Base-by-base conservation (phyloP, 2,797 vertebrate species). In the Rachycentron canadum region DNA sequence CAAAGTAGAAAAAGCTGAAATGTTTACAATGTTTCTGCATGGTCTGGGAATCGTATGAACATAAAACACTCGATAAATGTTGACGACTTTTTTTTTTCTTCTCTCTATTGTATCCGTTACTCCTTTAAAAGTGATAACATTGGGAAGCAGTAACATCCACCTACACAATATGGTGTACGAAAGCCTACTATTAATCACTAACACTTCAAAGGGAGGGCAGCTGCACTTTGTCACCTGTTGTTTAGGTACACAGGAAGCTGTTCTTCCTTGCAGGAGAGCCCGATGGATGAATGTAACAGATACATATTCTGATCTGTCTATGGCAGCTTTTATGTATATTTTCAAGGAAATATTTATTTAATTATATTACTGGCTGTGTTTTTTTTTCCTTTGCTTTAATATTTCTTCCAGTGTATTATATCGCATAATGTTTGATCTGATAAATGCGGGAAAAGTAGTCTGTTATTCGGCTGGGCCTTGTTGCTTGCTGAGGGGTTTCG, bases 211-310 rank as follows among this genome's bases (percentile, higher is more conserved):
- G 67, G 41, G 80, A 80, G 66, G 60, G 66, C 59, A 76, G 82
- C 78, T 69, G 77, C 45, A 62, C 77, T 84, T 72, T 77, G 78
- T 88, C 69, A 73, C 79, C 80, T 89, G 81, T 85, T 87, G 87
- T 85, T 86, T 57, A 82, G 84, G 86, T 88, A 77, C 78, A 88
- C 73, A 80, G 74, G 76, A 84, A 86, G 88, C 88, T 89, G 85
- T 76, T 87, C 62, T 77, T 87, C 86, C 82, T 78, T 86, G 69
- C 81, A 83, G 76, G 78, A 71, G 68, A 90, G 91, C 91, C 93
- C 89, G 88, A 94, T 93, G 91, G 88, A 95, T 95, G 95, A 96
- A 95, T 96, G 95, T 96, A 96, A 94, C 90, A 91, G 90, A 93
- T 89, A 94, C 85, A 89, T 92, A 87, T 88, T 93, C 80, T 91